phyloP scores from a whole-genome alignment of 2,888 invertebrate species.

The Caenorhabditis macrosperma region DNA sequence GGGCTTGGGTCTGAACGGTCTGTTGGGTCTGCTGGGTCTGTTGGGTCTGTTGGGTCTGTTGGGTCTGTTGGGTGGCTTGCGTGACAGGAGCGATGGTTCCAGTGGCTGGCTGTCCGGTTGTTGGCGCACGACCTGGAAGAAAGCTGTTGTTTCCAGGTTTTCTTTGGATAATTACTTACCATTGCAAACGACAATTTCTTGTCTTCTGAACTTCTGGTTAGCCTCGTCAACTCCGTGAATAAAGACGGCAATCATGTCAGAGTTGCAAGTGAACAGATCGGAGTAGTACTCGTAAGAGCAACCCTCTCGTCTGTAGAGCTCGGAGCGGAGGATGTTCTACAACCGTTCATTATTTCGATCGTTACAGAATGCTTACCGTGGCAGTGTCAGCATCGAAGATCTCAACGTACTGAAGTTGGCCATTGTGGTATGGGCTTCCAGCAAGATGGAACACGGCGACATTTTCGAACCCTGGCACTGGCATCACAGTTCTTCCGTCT shows the following conservation, averaged over 20 bases:
- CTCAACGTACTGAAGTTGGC: conserved; percentile 65
- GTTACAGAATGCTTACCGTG: conserved; percentile 20
- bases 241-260: conserved; percentile 61
- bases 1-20: conserved; percentile 10
- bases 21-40: conserved; percentile 16
- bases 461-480: conserved; percentile 54
- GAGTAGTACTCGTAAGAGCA: conserved; percentile 72
- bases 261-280: conserved; percentile 69
- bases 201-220: conserved; percentile 66
- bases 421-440: conserved; percentile 48
- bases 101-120: conserved; percentile 24
- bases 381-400: conserved; percentile 60
- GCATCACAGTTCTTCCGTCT: conserved; percentile 55
- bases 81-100: conserved; percentile 14
- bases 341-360: conserved; percentile 1
- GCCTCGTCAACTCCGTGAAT: conserved; percentile 68
- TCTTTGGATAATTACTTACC: conserved; percentile 13
- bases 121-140: conserved; percentile 27
- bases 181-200: conserved; percentile 59
- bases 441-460: conserved; percentile 60
- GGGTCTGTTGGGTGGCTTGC: conserved; percentile 8
- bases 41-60: neutral
- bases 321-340: conserved; percentile 63
- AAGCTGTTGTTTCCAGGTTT: neutral
- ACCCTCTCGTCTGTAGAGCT: conserved; percentile 60